These are phyloP conservation scores for Sceloporus undulatus DNA, from an alignment of 2,113 vertebrate species.

Conservation along the genomic window DNA sequence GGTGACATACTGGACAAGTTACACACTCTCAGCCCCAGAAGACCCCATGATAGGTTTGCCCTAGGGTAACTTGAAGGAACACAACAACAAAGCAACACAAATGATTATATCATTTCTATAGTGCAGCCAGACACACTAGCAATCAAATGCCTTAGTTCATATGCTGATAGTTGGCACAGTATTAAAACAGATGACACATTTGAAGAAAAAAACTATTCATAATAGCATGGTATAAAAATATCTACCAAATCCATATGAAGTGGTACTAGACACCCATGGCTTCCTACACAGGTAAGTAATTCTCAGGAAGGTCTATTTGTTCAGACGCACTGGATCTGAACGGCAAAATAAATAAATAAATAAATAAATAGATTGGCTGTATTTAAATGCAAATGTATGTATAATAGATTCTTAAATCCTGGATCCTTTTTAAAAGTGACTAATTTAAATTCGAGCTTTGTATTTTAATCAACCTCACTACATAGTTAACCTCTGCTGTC, in stretches of 20 bases:
- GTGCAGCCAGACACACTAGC: background rate
- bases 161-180: background rate
- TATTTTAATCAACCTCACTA: constrained; percentile 40
- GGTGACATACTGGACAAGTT: too few species aligned
- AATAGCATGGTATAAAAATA: background rate
- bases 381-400: background rate
- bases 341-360: background rate
- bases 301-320: background rate
- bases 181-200: background rate
- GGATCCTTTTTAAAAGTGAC: background rate
- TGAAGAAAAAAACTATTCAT: background rate
- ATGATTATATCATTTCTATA: background rate
- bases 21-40: too few species aligned
- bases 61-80: too few species aligned
- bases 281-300: background rate
- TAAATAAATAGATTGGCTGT: background rate
- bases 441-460: background rate
- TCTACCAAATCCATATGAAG: background rate
- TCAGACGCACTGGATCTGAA: background rate
- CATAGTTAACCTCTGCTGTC: constrained; percentile 28
- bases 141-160: background rate
- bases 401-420: background rate
- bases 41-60: too few species aligned
- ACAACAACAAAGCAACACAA: background rate
- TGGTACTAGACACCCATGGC: too few species aligned